phyloP scores from a whole-genome alignment of 1,140 invertebrate genomes.

The Eupeodes corollae region DNA sequence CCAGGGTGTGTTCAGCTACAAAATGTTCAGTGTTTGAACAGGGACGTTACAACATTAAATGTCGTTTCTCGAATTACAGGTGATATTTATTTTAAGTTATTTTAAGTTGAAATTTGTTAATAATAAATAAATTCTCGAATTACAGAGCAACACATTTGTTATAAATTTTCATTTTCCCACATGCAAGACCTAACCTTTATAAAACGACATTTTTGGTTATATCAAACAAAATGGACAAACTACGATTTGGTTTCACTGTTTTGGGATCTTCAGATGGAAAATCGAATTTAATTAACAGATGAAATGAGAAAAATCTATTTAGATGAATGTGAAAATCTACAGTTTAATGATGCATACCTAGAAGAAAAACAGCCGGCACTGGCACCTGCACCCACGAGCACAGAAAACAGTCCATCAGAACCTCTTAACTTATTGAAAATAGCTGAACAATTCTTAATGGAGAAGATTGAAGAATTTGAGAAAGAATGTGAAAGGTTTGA shows the following conservation, averaged over 20 bases:
- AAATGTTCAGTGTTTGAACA: too few relatives aligned
- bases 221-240: constrained; percentile 27
- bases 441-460: neutral
- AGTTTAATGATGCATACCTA: constrained; percentile 21
- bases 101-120: too few relatives aligned
- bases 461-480: constrained; percentile 21
- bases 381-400: neutral
- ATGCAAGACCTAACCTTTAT: too few relatives aligned
- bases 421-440: neutral
- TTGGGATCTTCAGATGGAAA: constrained; percentile 19
- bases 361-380: constrained; percentile 4
- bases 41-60: too few relatives aligned
- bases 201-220: too few relatives aligned
- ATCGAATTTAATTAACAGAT: constrained; percentile 19
- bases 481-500: constrained; percentile 21
- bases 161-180: too few relatives aligned
- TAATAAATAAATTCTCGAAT: too few relatives aligned
- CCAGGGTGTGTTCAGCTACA: too few relatives aligned
- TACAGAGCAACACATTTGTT: too few relatives aligned
- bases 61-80: too few relatives aligned
- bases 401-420: neutral
- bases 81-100: too few relatives aligned
- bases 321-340: constrained; percentile 23
- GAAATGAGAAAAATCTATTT: constrained; percentile 17
- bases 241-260: constrained; percentile 24